Evolutionary conservation across 1,140 invertebrate species (phyloP).

Genomic region (Cecropterus lyciades): DNA sequence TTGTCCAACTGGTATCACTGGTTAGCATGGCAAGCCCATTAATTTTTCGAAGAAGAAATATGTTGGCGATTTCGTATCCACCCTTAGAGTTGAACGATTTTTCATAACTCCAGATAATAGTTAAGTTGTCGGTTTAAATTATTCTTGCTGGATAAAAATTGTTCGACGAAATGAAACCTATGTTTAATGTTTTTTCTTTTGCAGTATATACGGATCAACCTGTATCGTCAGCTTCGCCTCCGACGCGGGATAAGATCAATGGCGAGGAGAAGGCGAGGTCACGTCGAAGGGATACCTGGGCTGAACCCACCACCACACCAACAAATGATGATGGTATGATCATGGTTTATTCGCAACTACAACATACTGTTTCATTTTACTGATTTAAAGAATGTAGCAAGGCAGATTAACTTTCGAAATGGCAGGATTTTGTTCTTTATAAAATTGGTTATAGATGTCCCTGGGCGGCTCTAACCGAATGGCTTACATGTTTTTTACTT

Average conservation of each 20-base stretch:
- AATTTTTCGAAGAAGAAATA: conserved; percentile 30
- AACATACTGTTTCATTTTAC: too few species aligned
- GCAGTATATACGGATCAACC: conserved; percentile 86
- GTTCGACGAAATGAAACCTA: too few species aligned
- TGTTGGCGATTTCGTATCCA: conserved; percentile 28
- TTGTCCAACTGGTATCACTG: conserved; percentile 38
- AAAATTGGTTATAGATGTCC: too few species aligned
- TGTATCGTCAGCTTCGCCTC: conserved; percentile 89
- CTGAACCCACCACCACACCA: conserved; percentile 88
- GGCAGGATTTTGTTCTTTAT: too few species aligned
- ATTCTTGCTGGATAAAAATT: not conserved
- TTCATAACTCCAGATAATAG: conserved; percentile 14
- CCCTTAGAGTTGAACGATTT: conserved; percentile 28
- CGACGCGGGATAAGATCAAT: conserved; percentile 89
- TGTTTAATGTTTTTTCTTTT: conserved; percentile 44
- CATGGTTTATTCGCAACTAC: not conserved
- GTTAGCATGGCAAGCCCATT: conserved; percentile 24
- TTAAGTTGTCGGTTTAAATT: conserved; percentile 18
- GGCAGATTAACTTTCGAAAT: too few species aligned
- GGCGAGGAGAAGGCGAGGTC: conserved; percentile 88
- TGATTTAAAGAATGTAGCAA: too few species aligned
- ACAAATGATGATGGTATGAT: conserved; percentile 58
- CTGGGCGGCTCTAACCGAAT: too few species aligned
- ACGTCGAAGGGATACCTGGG: conserved; percentile 76
- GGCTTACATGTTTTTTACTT: too few species aligned